Evolutionary conservation across 2,113 vertebrate genomes (phyloP).

Genomic region (Apteryx owenii): DNA sequence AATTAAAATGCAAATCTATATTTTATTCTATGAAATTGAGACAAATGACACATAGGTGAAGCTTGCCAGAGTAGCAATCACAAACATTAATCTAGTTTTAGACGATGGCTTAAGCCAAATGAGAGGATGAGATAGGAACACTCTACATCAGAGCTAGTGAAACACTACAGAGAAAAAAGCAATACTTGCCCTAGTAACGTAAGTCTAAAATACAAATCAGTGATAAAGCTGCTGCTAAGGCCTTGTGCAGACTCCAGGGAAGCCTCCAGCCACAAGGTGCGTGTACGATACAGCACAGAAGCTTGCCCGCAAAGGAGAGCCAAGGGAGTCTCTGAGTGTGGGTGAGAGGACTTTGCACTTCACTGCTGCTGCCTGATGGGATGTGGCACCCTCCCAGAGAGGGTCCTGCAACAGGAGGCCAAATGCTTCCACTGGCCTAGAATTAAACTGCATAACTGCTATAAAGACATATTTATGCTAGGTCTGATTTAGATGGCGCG

Average conservation of each 20-base stretch:
- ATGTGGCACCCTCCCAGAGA: neutral
- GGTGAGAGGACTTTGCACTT: neutral
- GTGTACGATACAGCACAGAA: neutral
- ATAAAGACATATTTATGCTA: slow-evolving; percentile 38
- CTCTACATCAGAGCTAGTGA: neutral
- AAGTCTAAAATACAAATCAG: neutral
- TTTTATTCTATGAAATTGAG: slow-evolving; percentile 54
- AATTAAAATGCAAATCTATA: slow-evolving; percentile 55
- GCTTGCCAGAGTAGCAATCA: slow-evolving; percentile 31
- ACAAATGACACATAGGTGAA: slow-evolving; percentile 30
- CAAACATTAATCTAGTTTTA: slow-evolving; percentile 31
- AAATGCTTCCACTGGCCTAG: neutral
- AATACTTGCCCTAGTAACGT: neutral
- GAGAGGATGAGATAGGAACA: neutral
- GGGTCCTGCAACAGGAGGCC: neutral
- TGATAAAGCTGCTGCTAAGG: neutral
- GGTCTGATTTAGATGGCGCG: slow-evolving; percentile 41
- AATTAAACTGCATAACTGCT: neutral
- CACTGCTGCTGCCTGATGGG: neutral
- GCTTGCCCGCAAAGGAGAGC: neutral
- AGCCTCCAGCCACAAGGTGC: neutral
- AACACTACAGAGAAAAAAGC: neutral
- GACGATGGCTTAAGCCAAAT: neutral
- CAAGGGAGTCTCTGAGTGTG: neutral
- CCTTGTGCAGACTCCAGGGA: neutral